phyloP scores from a whole-genome alignment of 1,140 invertebrate species.

The Aplysia californica region DNA sequence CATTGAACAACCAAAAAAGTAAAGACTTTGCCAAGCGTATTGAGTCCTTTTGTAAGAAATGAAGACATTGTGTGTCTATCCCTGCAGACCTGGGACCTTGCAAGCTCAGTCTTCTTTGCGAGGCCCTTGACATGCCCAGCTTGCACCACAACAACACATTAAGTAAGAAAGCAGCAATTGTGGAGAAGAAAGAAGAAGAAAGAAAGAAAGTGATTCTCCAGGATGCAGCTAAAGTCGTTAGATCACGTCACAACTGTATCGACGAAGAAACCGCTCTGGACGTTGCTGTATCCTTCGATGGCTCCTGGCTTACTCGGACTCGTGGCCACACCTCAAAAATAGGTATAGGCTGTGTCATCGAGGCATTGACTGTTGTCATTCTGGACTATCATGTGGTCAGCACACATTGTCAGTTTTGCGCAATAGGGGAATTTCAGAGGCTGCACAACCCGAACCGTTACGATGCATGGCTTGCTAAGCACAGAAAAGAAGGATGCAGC shows the following conservation, averaged over 20 bases:
- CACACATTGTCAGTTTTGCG: background rate
- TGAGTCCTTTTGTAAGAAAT: background rate
- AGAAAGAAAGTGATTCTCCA: background rate
- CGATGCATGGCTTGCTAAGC: background rate
- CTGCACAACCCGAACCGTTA: background rate
- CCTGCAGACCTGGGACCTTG: background rate
- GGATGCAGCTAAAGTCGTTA: background rate
- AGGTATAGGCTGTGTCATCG: background rate
- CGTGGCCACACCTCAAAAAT: background rate
- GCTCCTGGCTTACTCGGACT: background rate
- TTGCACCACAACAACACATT: background rate
- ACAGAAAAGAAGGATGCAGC: too few relatives aligned
- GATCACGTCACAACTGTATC: background rate
- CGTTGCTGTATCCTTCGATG: conserved; percentile 4
- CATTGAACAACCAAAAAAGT: too few relatives aligned
- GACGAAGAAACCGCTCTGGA: background rate
- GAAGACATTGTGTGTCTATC: background rate
- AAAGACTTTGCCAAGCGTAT: too few relatives aligned
- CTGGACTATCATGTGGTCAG: background rate
- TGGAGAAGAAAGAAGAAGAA: background rate
- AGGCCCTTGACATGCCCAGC: background rate
- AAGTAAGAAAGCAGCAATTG: background rate
- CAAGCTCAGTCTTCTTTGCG: background rate
- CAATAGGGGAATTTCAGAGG: background rate
- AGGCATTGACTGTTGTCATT: background rate